Percentiles rank a stretch among this genome's conserved stretches.
Evolutionary conservation across 2,797 vertebrate genomes (phyloP).

Genomic region (Siniperca scherzeri): DNA sequence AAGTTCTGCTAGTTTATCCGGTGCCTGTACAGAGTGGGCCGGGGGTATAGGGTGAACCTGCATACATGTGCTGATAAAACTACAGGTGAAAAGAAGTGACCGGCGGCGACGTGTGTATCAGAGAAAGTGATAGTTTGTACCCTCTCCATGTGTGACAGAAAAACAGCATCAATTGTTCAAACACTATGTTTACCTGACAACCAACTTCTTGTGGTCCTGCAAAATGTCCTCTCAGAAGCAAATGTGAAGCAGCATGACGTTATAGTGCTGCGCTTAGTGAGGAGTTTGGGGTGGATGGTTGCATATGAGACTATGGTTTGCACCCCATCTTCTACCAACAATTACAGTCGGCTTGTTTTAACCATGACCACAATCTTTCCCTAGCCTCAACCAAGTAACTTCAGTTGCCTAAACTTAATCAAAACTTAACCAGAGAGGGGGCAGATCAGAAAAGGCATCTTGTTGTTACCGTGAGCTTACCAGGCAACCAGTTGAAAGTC

Average conservation of each 20-base stretch:
- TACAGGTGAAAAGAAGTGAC: background rate
- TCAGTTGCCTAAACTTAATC: too few relatives aligned
- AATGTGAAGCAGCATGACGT: background rate
- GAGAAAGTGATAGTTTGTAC: background rate
- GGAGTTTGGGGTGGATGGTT: too few relatives aligned
- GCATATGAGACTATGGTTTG: too few relatives aligned
- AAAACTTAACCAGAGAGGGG: too few relatives aligned
- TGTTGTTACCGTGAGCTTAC: too few relatives aligned
- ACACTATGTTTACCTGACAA: background rate
- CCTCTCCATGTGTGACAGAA: background rate
- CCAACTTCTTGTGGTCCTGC: background rate
- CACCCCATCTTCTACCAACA: too few relatives aligned
- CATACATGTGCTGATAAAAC: background rate
- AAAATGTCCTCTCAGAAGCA: background rate
- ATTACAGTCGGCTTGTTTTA: too few relatives aligned
- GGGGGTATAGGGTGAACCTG: background rate
- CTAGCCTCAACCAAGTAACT: too few relatives aligned
- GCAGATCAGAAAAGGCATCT: too few relatives aligned
- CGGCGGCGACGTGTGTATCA: background rate
- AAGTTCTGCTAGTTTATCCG: conserved; percentile 39
- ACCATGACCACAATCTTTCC: too few relatives aligned
- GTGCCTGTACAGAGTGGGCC: background rate
- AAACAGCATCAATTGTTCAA: background rate
- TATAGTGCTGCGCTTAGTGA: background rate
- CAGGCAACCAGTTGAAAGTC: too few relatives aligned